phyloP scores from a whole-genome alignment of 2,888 invertebrate species.

The Zygothrica quintamaculata region DNA sequence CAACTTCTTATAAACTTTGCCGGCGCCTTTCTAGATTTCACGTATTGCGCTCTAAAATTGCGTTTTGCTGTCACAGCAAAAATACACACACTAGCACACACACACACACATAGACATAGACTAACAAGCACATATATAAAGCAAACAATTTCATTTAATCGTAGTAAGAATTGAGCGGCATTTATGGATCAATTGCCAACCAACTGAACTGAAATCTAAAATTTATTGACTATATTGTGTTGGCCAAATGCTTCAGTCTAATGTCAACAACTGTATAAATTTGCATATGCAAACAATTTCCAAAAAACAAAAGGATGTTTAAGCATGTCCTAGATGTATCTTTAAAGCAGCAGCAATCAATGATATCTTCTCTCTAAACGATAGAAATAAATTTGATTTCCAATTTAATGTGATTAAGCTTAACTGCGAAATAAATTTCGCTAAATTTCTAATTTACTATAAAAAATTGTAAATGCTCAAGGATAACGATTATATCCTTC shows the following conservation, averaged over 20 bases:
- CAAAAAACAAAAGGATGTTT: not conserved
- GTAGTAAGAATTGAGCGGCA: constrained; percentile 31
- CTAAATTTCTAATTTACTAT: too few relatives aligned
- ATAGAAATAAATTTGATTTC: too few relatives aligned
- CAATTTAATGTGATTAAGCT: too few relatives aligned
- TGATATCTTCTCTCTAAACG: too few relatives aligned
- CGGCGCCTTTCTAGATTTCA: constrained; percentile 40
- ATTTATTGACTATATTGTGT: constrained; percentile 18
- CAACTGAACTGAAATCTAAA: constrained; percentile 41
- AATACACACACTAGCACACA: constrained; percentile 2
- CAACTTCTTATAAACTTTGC: constrained; percentile 26
- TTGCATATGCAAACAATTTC: constrained; percentile 28
- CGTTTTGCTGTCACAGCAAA: constrained; percentile 12
- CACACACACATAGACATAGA: constrained; percentile 5
- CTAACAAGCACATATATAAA: not conserved
- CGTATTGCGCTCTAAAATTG: constrained; percentile 16
- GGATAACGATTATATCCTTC: too few relatives aligned
- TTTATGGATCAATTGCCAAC: constrained; percentile 51
- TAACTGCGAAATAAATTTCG: too few relatives aligned
- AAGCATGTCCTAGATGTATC: too few relatives aligned
- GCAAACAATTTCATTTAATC: constrained; percentile 40
- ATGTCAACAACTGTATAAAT: constrained; percentile 50
- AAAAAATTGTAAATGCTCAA: too few relatives aligned
- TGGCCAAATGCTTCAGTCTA: constrained; percentile 4
- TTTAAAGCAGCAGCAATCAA: too few relatives aligned